Conservation (phyloP, 2,113 vertebrate genomes). For the Perccottus glenii region DNA sequence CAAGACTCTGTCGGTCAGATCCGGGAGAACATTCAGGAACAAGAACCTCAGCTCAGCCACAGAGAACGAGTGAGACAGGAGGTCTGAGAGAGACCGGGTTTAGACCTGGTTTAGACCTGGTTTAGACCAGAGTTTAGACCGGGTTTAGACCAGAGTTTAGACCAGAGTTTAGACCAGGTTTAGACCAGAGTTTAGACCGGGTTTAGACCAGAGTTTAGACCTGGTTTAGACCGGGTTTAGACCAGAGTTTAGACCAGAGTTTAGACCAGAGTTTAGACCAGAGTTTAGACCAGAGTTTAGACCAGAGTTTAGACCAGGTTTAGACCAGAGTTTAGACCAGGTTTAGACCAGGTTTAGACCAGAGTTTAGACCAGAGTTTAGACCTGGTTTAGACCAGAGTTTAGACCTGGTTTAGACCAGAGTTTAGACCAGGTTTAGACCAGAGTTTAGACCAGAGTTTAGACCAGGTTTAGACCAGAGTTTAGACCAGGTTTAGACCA, state of each 20-base stretch:
- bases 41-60: constrained; percentile 89
- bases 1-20: constrained; percentile 86
- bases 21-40: constrained; percentile 88
- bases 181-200: constrained; percentile 73
- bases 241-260: no score
- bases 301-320: no score
- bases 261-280: no score
- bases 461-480: no score
- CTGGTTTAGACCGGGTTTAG: not conserved
- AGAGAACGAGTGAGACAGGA: constrained; percentile 96
- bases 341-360: constrained; percentile 85
- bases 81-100: constrained; percentile 78
- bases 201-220: constrained; percentile 80
- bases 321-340: constrained; percentile 39
- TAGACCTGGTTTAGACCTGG: no score
- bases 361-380: no score
- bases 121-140: no score
- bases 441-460: no score
- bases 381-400: constrained; percentile 68
- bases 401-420: not conserved
- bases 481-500: not conserved
- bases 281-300: no score
- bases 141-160: no score
- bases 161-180: constrained; percentile 30
- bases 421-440: not conserved